Evolutionary conservation across 2,888 invertebrate species (phyloP).

Genomic region (Drosophila tripunctata): DNA sequence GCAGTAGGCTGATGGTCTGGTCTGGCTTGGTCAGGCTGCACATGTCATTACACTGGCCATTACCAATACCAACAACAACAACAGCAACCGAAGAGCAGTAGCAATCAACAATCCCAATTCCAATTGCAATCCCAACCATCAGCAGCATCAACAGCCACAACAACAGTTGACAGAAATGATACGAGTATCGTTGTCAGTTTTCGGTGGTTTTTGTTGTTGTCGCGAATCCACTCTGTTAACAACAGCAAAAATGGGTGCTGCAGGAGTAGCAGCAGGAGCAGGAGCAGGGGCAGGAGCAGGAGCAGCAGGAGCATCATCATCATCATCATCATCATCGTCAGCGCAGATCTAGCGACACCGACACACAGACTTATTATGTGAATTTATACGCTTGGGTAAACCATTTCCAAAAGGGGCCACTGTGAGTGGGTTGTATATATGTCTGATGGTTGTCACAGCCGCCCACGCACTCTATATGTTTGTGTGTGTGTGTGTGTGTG

Average conservation of each 20-base stretch:
- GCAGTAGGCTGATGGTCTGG: conserved; percentile 1
- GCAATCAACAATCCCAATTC: conserved; percentile 9
- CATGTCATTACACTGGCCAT: conserved; percentile 63
- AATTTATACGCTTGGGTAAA: conserved; percentile 73
- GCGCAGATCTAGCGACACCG: conserved; percentile 49
- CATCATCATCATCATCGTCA: conserved; percentile 57
- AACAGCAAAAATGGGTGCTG: conserved; percentile 38
- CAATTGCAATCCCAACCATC: background rate
- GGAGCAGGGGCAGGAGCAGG: background rate
- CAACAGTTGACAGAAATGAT: conserved; percentile 37
- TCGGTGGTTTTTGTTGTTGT: conserved; percentile 35
- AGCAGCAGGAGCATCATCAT: conserved; percentile 38
- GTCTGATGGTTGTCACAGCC: no score
- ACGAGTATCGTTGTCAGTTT: conserved; percentile 47
- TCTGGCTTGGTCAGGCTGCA: conserved; percentile 38
- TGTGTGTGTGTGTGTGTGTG: background rate
- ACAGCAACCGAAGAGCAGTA: background rate
- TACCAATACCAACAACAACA: conserved; percentile 25
- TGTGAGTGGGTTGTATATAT: background rate
- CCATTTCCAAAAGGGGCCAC: conserved; percentile 27
- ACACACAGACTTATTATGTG: conserved; percentile 74
- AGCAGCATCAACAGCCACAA: conserved; percentile 15
- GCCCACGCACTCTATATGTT: no score
- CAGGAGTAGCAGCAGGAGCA: conserved; percentile 1
- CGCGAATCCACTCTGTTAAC: conserved; percentile 57